Conservation (phyloP, 2,113 vertebrate genomes). For the Thalassoma bifasciatum region DNA sequence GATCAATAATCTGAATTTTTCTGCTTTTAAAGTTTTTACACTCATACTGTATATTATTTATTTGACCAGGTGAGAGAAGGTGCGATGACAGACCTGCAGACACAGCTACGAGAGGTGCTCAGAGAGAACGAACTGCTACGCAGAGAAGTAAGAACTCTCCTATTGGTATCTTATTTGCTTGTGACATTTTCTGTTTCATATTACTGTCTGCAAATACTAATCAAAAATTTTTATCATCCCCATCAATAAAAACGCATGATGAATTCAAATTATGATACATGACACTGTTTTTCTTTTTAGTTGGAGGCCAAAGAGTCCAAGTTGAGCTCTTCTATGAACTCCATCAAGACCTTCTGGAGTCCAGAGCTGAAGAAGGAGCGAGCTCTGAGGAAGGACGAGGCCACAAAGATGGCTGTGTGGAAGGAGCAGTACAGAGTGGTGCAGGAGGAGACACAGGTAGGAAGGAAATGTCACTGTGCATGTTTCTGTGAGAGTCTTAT, state of each 20-base stretch:
- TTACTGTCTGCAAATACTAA: not conserved
- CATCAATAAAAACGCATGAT: not conserved
- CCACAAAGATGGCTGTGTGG: conserved; percentile 93
- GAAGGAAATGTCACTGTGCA: conserved; percentile 27
- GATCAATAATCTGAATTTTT: not conserved
- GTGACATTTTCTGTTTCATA: no score
- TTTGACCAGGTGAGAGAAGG: conserved; percentile 89
- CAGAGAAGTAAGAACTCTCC: conserved; percentile 83
- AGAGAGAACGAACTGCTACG: conserved; percentile 94
- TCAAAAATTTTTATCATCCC: not conserved
- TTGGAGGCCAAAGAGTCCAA: conserved; percentile 97
- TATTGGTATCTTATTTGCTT: no score
- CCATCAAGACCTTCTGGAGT: conserved; percentile 99
- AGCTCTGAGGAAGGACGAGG: conserved; percentile 94
- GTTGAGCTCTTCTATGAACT: conserved; percentile 97
- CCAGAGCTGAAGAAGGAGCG: conserved; percentile 98
- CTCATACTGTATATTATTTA: not conserved
- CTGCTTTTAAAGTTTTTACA: not conserved
- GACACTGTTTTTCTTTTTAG: conserved; percentile 44
- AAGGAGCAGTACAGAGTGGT: conserved; percentile 95
- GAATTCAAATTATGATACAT: not conserved
- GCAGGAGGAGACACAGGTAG: conserved; percentile 96
- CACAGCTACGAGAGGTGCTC: conserved; percentile 94
- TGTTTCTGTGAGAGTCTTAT: not conserved
- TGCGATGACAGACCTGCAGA: conserved; percentile 95